These are phyloP conservation scores for Penaeus chinensis DNA, from an alignment of 1,140 invertebrate genomes.

Conservation along the genomic window DNA sequence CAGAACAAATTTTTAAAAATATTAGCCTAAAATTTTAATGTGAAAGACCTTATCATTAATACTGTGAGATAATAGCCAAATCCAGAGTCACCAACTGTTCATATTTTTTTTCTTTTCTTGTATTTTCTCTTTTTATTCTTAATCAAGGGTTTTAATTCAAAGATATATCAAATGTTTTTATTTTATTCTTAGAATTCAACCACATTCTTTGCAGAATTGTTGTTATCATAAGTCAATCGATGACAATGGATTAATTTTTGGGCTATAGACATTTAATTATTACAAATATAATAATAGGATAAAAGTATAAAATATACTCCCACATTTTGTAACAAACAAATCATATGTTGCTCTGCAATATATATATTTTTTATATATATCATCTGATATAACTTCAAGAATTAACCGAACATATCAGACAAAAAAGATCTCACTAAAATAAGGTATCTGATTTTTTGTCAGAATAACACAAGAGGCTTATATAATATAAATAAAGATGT, in stretches of 20 bases:
- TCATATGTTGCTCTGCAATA: too few species aligned
- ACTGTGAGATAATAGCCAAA: constrained; percentile 51
- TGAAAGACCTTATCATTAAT: constrained; percentile 9
- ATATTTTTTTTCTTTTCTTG: background rate
- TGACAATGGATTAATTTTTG: constrained; percentile 44
- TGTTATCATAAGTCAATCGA: constrained; percentile 33
- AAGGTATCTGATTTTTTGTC: too few species aligned
- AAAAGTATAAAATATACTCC: background rate
- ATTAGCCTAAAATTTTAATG: background rate
- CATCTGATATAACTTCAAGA: too few species aligned
- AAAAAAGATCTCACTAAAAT: too few species aligned
- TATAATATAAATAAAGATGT: too few species aligned
- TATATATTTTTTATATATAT: too few species aligned
- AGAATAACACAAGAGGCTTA: too few species aligned
- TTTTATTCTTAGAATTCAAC: constrained; percentile 43
- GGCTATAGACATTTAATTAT: too few species aligned
- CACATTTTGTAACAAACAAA: background rate
- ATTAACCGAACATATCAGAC: too few species aligned
- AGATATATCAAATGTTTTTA: constrained; percentile 11
- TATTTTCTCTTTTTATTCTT: background rate
- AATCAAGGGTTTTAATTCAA: constrained; percentile 38
- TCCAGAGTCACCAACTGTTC: constrained; percentile 54
- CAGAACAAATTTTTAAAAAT: background rate
- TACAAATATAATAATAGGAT: too few species aligned
- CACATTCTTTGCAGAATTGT: constrained; percentile 27